phyloP scores from a whole-genome alignment of 1,140 invertebrate species.

The Antheraea mylitta region DNA sequence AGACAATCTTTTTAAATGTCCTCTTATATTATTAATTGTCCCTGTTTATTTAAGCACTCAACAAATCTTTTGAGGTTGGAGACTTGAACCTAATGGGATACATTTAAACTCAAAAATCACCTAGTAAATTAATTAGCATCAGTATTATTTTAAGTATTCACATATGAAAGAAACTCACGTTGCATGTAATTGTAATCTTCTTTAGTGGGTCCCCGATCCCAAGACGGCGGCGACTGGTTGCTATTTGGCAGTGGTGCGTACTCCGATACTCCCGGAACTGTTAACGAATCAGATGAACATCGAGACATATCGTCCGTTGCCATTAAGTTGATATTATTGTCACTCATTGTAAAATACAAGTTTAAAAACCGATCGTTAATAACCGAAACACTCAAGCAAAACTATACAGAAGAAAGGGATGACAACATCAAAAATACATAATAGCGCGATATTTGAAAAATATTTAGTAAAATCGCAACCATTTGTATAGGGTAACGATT shows the following conservation, averaged over 20 bases:
- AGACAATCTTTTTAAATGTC: too few relatives aligned
- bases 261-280: slow-evolving; percentile 88
- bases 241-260: slow-evolving; percentile 80
- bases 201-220: slow-evolving; percentile 79
- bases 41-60: too few relatives aligned
- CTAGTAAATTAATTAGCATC: too few relatives aligned
- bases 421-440: slow-evolving; percentile 61
- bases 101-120: too few relatives aligned
- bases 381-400: slow-evolving; percentile 52
- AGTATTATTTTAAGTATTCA: too few relatives aligned
- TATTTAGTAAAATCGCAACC: slow-evolving; percentile 6
- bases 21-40: too few relatives aligned
- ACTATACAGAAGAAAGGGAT: slow-evolving; percentile 31
- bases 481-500: not conserved
- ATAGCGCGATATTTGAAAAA: slow-evolving; percentile 68
- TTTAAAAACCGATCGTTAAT: slow-evolving; percentile 61
- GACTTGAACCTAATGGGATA: too few relatives aligned
- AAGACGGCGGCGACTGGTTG: slow-evolving; percentile 75
- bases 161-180: slow-evolving; percentile 78
- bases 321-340: slow-evolving; percentile 43
- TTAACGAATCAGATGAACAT: slow-evolving; percentile 63
- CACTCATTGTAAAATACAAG: slow-evolving; percentile 56
- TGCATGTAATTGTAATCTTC: slow-evolving; percentile 87
- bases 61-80: too few relatives aligned
- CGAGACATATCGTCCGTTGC: slow-evolving; percentile 44